These are phyloP conservation scores for Phaedon cochleariae DNA, from an alignment of 2,888 invertebrate species.

Conservation along the genomic window DNA sequence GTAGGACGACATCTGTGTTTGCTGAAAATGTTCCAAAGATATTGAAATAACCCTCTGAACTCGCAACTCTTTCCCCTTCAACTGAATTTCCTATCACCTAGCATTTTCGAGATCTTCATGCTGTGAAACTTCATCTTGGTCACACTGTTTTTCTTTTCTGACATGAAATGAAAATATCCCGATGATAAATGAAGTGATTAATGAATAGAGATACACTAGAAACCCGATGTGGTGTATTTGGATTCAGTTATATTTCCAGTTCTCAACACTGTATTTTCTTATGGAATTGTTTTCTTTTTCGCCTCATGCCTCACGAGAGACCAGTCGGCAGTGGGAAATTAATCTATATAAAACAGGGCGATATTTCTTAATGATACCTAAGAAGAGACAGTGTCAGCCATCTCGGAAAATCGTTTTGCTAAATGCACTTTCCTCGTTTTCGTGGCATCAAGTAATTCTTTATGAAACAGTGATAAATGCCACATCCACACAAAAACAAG, in stretches of 20 bases:
- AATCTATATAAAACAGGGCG: constrained; percentile 40
- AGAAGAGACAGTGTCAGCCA: constrained; percentile 29
- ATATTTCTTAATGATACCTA: constrained; percentile 42
- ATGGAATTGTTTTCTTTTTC: background rate
- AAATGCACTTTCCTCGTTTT: constrained; percentile 48
- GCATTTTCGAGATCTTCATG: too few species aligned
- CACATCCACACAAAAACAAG: constrained; percentile 20
- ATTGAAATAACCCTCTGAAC: too few species aligned
- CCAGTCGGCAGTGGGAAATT: constrained; percentile 27
- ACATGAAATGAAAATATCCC: background rate
- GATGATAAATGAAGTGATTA: background rate
- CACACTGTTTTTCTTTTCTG: too few species aligned
- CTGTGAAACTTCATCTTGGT: too few species aligned
- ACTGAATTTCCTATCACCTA: too few species aligned
- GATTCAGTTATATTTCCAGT: background rate
- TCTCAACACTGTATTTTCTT: background rate
- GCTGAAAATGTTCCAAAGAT: too few species aligned
- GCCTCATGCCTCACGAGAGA: background rate
- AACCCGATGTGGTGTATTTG: background rate
- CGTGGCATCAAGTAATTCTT: constrained; percentile 45
- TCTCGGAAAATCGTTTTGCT: constrained; percentile 42
- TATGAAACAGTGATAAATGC: constrained; percentile 48
- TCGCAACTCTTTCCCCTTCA: too few species aligned
- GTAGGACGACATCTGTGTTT: too few species aligned
- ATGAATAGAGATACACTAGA: background rate